Conservation (phyloP, 2,888 invertebrate species). For the Microctonus brassicae region DNA sequence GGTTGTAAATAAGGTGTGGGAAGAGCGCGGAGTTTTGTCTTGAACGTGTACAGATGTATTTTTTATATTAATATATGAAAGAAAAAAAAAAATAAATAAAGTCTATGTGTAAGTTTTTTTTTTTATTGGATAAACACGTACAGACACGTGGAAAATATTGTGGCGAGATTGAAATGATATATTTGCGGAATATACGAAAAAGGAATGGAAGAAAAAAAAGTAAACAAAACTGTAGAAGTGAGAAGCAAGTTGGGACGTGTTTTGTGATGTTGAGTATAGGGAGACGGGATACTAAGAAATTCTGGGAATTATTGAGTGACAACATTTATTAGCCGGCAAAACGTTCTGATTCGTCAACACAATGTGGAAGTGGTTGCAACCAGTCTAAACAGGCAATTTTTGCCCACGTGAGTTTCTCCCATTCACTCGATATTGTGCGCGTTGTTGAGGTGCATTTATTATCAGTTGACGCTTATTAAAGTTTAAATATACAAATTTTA, state of each 20-base stretch:
- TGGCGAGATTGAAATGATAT: not conserved
- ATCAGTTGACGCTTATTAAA: not conserved
- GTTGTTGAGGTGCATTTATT: not conserved
- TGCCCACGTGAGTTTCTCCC: constrained; percentile 25
- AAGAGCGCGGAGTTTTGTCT: not conserved
- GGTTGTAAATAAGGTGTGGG: not conserved
- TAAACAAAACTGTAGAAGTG: not conserved
- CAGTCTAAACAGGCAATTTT: not conserved
- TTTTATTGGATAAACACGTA: too few relatives aligned
- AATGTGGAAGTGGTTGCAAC: constrained; percentile 17
- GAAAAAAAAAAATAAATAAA: too few relatives aligned
- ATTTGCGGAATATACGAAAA: too few relatives aligned
- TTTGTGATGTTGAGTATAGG: not conserved
- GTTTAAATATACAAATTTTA: too few relatives aligned
- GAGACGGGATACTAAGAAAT: not conserved
- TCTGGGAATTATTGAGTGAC: constrained; percentile 16
- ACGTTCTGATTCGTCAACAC: constrained; percentile 15
- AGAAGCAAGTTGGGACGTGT: not conserved
- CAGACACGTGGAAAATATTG: constrained; percentile 1
- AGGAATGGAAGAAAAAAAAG: not conserved
- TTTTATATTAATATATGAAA: too few relatives aligned
- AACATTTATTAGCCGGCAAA: not conserved
- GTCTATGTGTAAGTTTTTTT: too few relatives aligned
- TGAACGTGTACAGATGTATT: not conserved
- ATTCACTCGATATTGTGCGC: not conserved